Conservation (phyloP, 1,140 invertebrate genomes). For the Tetragnatha versicolor region DNA sequence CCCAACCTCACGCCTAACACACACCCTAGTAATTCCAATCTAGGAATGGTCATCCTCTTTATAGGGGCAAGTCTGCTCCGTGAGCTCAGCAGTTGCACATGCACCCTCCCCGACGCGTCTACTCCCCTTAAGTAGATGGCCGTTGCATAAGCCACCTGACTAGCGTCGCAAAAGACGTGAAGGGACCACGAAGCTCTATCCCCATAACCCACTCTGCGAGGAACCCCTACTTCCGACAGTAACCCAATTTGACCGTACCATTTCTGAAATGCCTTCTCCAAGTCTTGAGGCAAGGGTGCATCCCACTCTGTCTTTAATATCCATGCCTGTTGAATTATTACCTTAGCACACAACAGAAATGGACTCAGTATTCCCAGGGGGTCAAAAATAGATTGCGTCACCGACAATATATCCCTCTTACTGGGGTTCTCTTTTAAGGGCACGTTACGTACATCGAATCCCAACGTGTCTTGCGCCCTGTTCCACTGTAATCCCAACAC, state of each 20-base stretch:
- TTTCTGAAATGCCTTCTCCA: not conserved
- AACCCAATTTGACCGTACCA: not conserved
- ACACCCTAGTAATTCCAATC: too few relatives aligned
- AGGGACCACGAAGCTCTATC: not conserved
- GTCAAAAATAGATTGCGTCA: not conserved
- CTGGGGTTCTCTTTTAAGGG: not conserved
- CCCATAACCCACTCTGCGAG: not conserved
- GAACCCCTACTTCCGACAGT: not conserved
- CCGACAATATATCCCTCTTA: not conserved
- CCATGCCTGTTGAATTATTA: not conserved
- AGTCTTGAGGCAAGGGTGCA: not conserved
- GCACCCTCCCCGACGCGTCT: not conserved
- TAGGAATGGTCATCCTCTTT: constrained; percentile 3
- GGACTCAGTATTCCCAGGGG: not conserved
- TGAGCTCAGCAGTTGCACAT: constrained; percentile 13
- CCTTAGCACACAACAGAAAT: not conserved
- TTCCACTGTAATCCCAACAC: too few relatives aligned
- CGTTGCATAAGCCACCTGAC: constrained; percentile 22
- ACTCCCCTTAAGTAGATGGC: constrained; percentile 2
- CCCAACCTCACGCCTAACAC: not conserved
- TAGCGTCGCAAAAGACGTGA: constrained; percentile 16
- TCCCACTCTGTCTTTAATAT: constrained; percentile 4
- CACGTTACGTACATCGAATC: too few relatives aligned
- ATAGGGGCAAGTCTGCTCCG: constrained; percentile 4
- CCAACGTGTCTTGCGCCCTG: too few relatives aligned